Evolutionary conservation across 2,797 vertebrate genomes (phyloP), one percentile per base, ranked within the genome.

Genomic region (Acanthurus leucopareius): DNA sequence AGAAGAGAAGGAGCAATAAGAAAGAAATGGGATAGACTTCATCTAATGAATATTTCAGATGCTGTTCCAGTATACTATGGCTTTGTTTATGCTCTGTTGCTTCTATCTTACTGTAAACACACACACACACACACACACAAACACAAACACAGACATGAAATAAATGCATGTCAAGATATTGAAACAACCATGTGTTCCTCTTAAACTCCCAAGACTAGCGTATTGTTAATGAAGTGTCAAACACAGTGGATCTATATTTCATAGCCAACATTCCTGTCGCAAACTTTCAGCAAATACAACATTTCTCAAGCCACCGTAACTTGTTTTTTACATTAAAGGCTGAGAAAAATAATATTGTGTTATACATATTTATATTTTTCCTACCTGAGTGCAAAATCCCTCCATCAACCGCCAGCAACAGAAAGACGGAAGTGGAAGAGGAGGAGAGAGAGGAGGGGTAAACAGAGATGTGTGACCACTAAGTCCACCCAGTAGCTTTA

Each of bases 171-270:
- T 68, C 66, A 54, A 15, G 32, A 32, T 35, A 35, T 38, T 22
- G n/a, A 52, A 47, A 65, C 62, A 45, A 4, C 28, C 28, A 32
- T 32, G 28, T 48, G 9, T 56, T 53, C 45, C 8, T 58, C 51
- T 57, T 2, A 3, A 54, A 63, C 49, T 71, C 67, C 15, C 13
- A 49, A 9, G 14, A 11, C 48, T 48, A 40, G 22, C 45, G 40
- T 32, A 72, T 77, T 71, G 79, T 68, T 68, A 35, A 80, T 48
- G 48, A 60, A 63, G 40, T 44, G 15, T 7, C 47, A 28, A 9
- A 28, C 56, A 44, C 10, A n/a, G 47, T 16, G 11, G n/a, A 25
- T 61, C 28, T 9, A 19, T 77, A 52, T 77, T 76, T 79, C 47
- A 65, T 64, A 13, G 7, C n/a, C 15, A 57, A 14, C 14, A 10